phyloP scores from a whole-genome alignment of 2,888 invertebrate genomes.

The Drosophila greeni region DNA sequence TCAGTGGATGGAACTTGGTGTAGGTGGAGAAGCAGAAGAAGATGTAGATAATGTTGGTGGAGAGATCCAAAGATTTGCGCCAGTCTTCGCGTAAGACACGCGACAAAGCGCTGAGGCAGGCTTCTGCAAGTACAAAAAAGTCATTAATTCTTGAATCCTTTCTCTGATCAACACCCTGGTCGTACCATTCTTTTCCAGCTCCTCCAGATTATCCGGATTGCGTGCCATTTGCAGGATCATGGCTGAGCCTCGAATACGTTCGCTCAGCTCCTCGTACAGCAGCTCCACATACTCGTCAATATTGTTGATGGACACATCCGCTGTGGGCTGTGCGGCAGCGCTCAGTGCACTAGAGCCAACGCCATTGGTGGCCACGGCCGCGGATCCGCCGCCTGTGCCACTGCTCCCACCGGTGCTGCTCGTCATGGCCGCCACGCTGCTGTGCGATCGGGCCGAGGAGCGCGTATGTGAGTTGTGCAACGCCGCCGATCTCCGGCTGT shows the following conservation, averaged over 20 bases:
- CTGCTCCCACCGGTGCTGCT: slow-evolving; percentile 30
- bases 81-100: slow-evolving; percentile 98
- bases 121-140: slow-evolving; percentile 82
- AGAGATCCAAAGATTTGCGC: slow-evolving; percentile 96
- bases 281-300: slow-evolving; percentile 97
- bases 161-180: neutral
- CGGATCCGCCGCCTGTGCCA: slow-evolving; percentile 46
- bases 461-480: slow-evolving; percentile 59
- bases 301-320: slow-evolving; percentile 87
- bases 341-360: slow-evolving; percentile 38
- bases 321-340: slow-evolving; percentile 78
- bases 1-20: slow-evolving; percentile 94
- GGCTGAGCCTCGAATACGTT: slow-evolving; percentile 95
- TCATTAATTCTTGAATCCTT: neutral
- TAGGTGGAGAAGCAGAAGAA: slow-evolving; percentile 99
- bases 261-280: slow-evolving; percentile 95
- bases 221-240: slow-evolving; percentile 94
- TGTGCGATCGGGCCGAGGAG: slow-evolving; percentile 59
- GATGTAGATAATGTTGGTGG: slow-evolving; percentile 96
- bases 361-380: slow-evolving; percentile 15
- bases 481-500: slow-evolving; percentile 71
- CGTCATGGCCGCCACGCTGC: slow-evolving; percentile 50
- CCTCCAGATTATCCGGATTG: slow-evolving; percentile 95
- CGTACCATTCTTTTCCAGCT: slow-evolving; percentile 93
- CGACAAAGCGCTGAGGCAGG: slow-evolving; percentile 95